phyloP scores from a whole-genome alignment of 2,888 invertebrate species.

The Pemphredon lugubris region DNA sequence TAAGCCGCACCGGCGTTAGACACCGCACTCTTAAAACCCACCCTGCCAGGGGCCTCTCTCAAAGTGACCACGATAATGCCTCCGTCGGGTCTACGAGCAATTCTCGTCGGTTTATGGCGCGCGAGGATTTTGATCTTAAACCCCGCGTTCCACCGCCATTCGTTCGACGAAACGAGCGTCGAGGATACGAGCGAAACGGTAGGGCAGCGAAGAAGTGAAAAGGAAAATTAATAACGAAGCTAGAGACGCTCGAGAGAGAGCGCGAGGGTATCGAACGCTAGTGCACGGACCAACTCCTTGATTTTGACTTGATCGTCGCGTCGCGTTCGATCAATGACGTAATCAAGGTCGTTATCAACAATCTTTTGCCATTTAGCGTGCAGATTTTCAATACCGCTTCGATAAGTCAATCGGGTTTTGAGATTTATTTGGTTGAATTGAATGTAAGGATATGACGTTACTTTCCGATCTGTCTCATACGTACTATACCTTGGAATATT shows the following conservation, averaged over 20 bases:
- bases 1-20: too few species aligned
- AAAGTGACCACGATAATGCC: constrained; percentile 19
- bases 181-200: too few species aligned
- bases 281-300: background rate
- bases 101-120: constrained; percentile 4
- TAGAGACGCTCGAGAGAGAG: constrained; percentile 4
- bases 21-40: too few species aligned
- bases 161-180: background rate
- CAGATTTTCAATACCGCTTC: too few species aligned
- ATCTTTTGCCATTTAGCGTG: too few species aligned
- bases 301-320: background rate
- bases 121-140: constrained; percentile 3
- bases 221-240: constrained; percentile 6
- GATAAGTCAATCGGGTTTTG: too few species aligned
- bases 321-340: too few species aligned
- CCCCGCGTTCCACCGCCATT: background rate
- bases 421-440: too few species aligned
- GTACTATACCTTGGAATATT: too few species aligned
- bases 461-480: too few species aligned
- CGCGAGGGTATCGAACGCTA: background rate
- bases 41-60: background rate
- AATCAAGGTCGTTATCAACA: too few species aligned
- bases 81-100: constrained; percentile 5
- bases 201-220: background rate
- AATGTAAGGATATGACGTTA: too few species aligned